Percentiles rank a stretch among this genome's conserved stretches.
phyloP scores from a whole-genome alignment of 2,797 vertebrate genomes.

The Anolis apletophallus region DNA sequence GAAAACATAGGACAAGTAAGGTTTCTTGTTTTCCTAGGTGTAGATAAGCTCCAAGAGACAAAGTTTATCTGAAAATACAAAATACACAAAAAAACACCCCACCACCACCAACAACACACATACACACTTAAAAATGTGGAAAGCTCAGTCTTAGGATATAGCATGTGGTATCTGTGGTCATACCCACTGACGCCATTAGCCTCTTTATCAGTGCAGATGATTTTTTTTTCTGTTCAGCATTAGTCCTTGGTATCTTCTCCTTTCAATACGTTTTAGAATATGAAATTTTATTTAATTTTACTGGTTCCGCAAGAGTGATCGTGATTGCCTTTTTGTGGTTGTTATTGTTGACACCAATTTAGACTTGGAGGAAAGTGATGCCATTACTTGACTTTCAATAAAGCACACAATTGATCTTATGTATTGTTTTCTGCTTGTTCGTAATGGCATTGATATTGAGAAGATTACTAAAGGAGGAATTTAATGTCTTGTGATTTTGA shows the following conservation, averaged over 20 bases:
- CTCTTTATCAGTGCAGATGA: background rate
- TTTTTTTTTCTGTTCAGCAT: background rate
- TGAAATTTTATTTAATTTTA: background rate
- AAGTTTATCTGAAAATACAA: too few relatives aligned
- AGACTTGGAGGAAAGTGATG: background rate
- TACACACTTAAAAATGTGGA: background rate
- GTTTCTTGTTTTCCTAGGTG: too few relatives aligned
- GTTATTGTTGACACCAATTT: background rate
- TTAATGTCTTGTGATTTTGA: background rate
- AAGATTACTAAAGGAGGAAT: conserved; percentile 15
- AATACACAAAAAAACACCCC: background rate
- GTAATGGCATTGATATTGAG: conserved; percentile 34
- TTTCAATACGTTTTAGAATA: background rate
- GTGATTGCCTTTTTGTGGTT: background rate
- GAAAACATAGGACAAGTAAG: too few relatives aligned
- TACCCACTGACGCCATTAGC: background rate
- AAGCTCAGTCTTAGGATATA: background rate
- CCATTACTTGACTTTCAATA: background rate
- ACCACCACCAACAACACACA: too few relatives aligned
- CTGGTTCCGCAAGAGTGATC: background rate
- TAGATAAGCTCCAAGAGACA: too few relatives aligned
- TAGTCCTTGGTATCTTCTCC: background rate
- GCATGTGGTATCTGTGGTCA: background rate
- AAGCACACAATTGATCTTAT: background rate
- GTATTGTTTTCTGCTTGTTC: background rate